Conservation (phyloP, 2,797 vertebrate species). For the Falco novaeseelandiae region DNA sequence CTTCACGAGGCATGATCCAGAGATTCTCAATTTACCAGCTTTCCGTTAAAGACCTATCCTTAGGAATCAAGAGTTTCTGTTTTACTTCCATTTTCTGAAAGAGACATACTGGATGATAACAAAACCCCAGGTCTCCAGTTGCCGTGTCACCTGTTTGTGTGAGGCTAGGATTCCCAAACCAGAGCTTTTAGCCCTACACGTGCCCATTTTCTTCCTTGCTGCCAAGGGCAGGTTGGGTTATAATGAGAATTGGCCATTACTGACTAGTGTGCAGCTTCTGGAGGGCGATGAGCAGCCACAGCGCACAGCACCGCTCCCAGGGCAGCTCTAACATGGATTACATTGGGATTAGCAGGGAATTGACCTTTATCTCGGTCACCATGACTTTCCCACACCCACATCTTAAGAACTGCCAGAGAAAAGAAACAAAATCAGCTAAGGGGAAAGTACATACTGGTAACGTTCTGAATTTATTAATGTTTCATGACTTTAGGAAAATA, state of each 20-base stretch:
- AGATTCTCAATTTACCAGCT: neutral
- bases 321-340: neutral
- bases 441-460: neutral
- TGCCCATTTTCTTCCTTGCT: neutral
- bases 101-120: neutral
- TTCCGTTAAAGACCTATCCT: neutral
- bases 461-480: neutral
- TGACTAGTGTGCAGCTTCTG: neutral
- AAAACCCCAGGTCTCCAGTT: neutral
- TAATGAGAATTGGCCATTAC: neutral
- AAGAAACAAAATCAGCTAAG: neutral
- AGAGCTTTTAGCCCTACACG: neutral
- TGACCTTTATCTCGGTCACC: neutral
- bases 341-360: neutral
- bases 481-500: neutral
- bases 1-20: neutral
- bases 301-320: neutral
- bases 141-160: neutral
- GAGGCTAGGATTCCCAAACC: neutral
- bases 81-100: neutral
- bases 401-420: neutral
- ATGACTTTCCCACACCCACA: neutral
- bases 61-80: neutral
- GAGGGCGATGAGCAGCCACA: rapidly evolving
- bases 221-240: neutral